Conservation (phyloP, 2,888 invertebrate species). For the Salpingus planirostris region DNA sequence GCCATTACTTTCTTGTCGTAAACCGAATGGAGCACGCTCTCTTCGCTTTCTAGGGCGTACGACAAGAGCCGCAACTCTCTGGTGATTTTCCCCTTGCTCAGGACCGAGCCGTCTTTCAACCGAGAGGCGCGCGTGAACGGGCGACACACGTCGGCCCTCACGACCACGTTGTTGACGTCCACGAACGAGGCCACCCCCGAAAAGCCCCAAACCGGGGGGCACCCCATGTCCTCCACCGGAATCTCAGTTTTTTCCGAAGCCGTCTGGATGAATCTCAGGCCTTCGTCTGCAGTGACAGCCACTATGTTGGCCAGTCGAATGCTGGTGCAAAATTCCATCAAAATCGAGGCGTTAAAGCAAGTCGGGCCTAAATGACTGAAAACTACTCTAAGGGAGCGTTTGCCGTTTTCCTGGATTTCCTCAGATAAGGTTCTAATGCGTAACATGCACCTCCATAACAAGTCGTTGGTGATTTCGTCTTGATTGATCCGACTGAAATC, state of each 20-base stretch:
- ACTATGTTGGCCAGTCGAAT: slow-evolving; percentile 45
- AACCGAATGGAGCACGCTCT: slow-evolving; percentile 36
- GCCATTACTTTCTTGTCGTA: slow-evolving; percentile 39
- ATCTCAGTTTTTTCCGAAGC: slow-evolving; percentile 43
- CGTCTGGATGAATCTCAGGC: slow-evolving; percentile 40
- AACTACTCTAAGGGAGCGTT: slow-evolving; percentile 43
- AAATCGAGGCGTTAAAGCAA: slow-evolving; percentile 49
- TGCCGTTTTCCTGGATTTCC: slow-evolving; percentile 45
- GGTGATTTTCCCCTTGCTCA: slow-evolving; percentile 44
- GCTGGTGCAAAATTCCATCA: slow-evolving; percentile 39
- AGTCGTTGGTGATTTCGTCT: neutral
- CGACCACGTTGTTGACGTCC: slow-evolving; percentile 47
- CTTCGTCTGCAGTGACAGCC: slow-evolving; percentile 50
- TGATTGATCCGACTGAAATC: slow-evolving; percentile 23
- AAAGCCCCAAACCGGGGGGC: slow-evolving; percentile 58
- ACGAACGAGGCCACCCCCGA: slow-evolving; percentile 49
- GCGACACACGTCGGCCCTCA: slow-evolving; percentile 45
- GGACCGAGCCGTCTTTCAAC: slow-evolving; percentile 42
- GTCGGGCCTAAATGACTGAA: slow-evolving; percentile 48
- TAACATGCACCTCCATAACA: neutral
- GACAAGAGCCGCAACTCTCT: slow-evolving; percentile 48
- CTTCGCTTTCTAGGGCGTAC: slow-evolving; percentile 43
- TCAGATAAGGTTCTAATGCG: slow-evolving; percentile 27
- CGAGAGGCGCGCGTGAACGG: slow-evolving; percentile 46
- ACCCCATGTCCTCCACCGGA: slow-evolving; percentile 45